Conservation (phyloP, 1,140 invertebrate species). For the Phthorimaea operculella region DNA sequence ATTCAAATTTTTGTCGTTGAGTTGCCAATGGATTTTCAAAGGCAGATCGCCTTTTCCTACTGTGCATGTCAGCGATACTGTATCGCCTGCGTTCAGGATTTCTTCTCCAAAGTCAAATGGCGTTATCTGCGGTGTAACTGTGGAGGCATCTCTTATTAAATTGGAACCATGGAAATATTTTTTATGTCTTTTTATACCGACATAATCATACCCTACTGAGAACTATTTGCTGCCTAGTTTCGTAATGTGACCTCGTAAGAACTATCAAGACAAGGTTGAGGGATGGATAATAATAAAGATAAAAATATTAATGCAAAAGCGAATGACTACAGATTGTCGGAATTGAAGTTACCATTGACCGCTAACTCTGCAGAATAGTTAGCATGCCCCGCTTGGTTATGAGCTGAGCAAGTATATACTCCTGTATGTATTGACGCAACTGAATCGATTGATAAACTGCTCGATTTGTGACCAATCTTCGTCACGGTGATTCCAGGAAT, state of each 20-base stretch:
- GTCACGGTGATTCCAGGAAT: conserved; percentile 64
- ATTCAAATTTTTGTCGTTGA: conserved; percentile 68
- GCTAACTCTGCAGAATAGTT: conserved; percentile 72
- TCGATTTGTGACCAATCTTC: conserved; percentile 71
- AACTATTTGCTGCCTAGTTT: too few species aligned
- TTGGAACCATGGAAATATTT: too few species aligned
- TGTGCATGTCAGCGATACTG: conserved; percentile 78
- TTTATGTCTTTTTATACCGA: too few species aligned
- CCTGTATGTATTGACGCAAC: conserved; percentile 76
- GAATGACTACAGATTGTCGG: too few species aligned
- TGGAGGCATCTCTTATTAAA: background rate
- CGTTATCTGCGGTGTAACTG: conserved; percentile 75
- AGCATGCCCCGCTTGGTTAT: conserved; percentile 73
- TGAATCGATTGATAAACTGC: conserved; percentile 77
- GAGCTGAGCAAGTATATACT: conserved; percentile 78
- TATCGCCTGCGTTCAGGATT: conserved; percentile 76
- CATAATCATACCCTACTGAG: too few species aligned
- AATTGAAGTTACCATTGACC: conserved; percentile 71
- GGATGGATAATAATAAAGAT: too few species aligned
- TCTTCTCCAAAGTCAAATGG: conserved; percentile 77
- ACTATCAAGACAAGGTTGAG: too few species aligned
- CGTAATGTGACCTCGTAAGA: too few species aligned
- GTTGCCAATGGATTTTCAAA: conserved; percentile 74
- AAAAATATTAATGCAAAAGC: too few species aligned
- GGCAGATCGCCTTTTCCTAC: conserved; percentile 78